These are phyloP conservation scores for Todiramphus chloris DNA, from an alignment of 2,113 vertebrate species.

Conservation along the genomic window DNA sequence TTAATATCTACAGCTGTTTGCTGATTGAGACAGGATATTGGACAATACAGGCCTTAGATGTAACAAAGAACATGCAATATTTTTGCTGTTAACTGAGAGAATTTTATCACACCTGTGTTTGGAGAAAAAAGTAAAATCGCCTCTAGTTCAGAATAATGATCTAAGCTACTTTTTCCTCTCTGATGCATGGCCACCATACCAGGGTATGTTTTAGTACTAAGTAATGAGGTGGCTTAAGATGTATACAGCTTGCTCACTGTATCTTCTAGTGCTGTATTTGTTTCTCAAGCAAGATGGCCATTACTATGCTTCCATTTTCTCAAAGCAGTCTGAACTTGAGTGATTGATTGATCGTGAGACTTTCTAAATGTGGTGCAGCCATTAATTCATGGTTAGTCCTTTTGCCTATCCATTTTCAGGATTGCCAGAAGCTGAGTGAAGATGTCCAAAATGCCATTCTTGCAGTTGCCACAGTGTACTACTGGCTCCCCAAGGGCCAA, in stretches of 20 bases:
- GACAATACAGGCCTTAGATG: background rate
- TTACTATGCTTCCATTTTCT: background rate
- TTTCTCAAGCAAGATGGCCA: background rate
- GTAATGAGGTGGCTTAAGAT: background rate
- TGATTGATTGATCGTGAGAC: background rate
- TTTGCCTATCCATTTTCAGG: constrained; percentile 65
- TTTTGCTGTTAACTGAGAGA: background rate
- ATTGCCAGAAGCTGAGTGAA: constrained; percentile 77
- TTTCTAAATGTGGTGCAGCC: background rate
- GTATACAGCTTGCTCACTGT: background rate
- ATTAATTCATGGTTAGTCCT: background rate
- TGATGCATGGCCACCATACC: background rate
- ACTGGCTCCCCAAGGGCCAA: constrained; percentile 89
- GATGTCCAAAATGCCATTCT: constrained; percentile 78
- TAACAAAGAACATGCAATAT: background rate
- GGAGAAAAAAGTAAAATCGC: background rate
- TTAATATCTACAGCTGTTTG: background rate
- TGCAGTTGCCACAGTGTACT: constrained; percentile 81
- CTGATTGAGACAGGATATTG: background rate
- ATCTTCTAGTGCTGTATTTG: background rate
- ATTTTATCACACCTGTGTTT: background rate
- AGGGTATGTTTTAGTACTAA: background rate
- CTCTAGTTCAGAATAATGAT: background rate
- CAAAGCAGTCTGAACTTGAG: background rate
- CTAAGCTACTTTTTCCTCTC: background rate